Conservation (phyloP, 2,888 invertebrate genomes). For the Caenorhabditis japonica region DNA sequence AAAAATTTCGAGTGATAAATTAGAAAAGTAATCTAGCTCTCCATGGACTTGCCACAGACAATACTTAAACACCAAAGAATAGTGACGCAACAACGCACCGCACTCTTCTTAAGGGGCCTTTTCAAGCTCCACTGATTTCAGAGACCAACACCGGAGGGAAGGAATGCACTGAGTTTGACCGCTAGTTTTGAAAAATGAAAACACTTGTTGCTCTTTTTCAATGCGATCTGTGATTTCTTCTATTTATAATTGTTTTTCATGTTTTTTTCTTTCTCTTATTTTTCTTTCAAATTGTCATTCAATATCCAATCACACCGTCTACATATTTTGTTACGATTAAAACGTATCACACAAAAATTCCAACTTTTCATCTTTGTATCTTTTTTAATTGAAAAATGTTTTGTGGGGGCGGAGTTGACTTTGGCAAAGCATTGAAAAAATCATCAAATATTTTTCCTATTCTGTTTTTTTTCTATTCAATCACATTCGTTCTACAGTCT, state of each 20-base stretch:
- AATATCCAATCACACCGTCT: conserved; percentile 4
- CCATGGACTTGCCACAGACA: too few species aligned
- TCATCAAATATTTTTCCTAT: too few species aligned
- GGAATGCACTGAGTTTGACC: conserved; percentile 7
- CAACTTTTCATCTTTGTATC: conserved; percentile 6
- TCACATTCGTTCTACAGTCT: too few species aligned
- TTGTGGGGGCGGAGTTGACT: too few species aligned
- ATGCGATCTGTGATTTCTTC: conserved; percentile 31
- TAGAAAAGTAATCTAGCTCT: too few species aligned
- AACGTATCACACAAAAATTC: conserved; percentile 2
- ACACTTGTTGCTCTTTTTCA: conserved; percentile 11
- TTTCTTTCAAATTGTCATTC: not conserved
- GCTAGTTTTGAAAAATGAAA: not conserved
- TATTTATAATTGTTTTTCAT: not conserved
- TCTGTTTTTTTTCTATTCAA: too few species aligned
- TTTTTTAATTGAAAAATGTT: conserved; percentile 32
- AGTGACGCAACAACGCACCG: conserved; percentile 38
- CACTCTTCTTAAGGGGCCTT: conserved; percentile 11
- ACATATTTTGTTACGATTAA: conserved; percentile 1
- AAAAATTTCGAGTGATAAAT: too few species aligned
- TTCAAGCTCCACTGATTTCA: conserved; percentile 34
- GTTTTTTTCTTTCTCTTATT: conserved; percentile 6
- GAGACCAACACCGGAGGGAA: conserved; percentile 8
- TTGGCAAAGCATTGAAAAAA: too few species aligned
- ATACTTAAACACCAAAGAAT: too few species aligned